These are phyloP conservation scores for Pedetes capensis DNA, from an alignment of 2,113 vertebrate species.

Conservation along the genomic window DNA sequence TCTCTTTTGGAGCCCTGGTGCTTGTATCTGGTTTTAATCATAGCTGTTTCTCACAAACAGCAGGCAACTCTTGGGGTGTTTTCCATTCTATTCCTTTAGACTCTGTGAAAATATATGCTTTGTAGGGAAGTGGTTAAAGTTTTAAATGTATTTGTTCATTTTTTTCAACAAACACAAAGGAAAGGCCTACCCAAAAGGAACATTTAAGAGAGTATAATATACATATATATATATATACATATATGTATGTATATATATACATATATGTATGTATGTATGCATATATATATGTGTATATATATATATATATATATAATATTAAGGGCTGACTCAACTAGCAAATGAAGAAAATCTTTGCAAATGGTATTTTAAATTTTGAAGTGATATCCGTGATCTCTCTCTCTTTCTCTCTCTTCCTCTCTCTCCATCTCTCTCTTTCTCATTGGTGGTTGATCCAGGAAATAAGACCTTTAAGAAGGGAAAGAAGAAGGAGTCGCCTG, in stretches of 20 bases:
- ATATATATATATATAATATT: not conserved
- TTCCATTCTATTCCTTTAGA: not conserved
- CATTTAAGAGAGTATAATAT: not conserved
- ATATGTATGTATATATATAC: not conserved
- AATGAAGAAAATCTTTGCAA: not conserved
- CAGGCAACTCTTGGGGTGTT: not conserved
- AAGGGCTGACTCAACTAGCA: not conserved
- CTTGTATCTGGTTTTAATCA: not conserved
- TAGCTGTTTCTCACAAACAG: not conserved
- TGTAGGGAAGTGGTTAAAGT: not conserved
- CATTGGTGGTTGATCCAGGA: conserved; percentile 78
- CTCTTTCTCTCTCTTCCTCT: no score
- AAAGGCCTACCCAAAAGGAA: not conserved
- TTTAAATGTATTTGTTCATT: not conserved
- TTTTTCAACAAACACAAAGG: conserved; percentile 19
- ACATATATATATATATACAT: not conserved
- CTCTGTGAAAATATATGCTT: not conserved
- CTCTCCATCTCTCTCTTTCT: not conserved
- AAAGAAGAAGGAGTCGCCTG: conserved; percentile 87
- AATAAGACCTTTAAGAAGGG: conserved; percentile 91
- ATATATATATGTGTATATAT: not conserved
- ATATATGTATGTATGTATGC: not conserved
- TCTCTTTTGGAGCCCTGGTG: not conserved
- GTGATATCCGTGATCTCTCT: not conserved
- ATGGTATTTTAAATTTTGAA: conserved; percentile 39